Base-by-base conservation (phyloP, 2,797 vertebrate genomes). In the Acestrorhynchus altus region DNA sequence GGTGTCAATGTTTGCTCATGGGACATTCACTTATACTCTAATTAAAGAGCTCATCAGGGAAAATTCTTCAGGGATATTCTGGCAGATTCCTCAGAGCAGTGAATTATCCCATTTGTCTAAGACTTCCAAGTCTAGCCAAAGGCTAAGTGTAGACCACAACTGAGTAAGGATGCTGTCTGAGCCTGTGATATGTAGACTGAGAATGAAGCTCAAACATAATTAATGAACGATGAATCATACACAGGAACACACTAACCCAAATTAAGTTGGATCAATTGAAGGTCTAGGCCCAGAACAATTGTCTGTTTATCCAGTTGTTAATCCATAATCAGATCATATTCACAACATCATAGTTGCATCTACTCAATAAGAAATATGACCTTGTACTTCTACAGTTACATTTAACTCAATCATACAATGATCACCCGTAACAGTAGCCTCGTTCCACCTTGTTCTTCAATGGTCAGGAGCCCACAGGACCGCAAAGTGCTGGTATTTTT, bases 1-100 rank as follows among this genome's bases (percentile, higher is more conserved):
- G 76, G 49, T 65, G 76, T 46, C 76, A 26, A 10, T 47, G 56
- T 64, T 72, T 31, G 28, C 49, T 47, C 16, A 49, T 49, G 65
- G 28, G 16, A 40, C 16, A 52, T 6, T 52, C 9, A 51, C 16
- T 49, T 12, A 3, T n/a, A 16, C n/a, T 51, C 1, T 47, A 47
- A 47, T 68, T 31, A 51, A 68, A n/a, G 16, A n/a, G 28, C 8
- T 54, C 15, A 35, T 16, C 31, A 18, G 16, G 31, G 16, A 20
- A 18, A 39, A n/a, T n/a, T n/a, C n/a, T n/a, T n/a, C n/a, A n/a
- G 16, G n/a, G 9, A 20, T 63, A 35, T 39, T 67, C 16, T 46
- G 42, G 12, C 18, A 31, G 15, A 54, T 9, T 4, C n/a, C 31
- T 20, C 13, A 12, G 8, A 67, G 31, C 18, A 76, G 24, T 57